Percentiles rank a stretch among this genome's conserved stretches.
These are phyloP conservation scores for Brachionus koreanus DNA, from an alignment of 1,140 invertebrate species.

Conservation along the genomic window DNA sequence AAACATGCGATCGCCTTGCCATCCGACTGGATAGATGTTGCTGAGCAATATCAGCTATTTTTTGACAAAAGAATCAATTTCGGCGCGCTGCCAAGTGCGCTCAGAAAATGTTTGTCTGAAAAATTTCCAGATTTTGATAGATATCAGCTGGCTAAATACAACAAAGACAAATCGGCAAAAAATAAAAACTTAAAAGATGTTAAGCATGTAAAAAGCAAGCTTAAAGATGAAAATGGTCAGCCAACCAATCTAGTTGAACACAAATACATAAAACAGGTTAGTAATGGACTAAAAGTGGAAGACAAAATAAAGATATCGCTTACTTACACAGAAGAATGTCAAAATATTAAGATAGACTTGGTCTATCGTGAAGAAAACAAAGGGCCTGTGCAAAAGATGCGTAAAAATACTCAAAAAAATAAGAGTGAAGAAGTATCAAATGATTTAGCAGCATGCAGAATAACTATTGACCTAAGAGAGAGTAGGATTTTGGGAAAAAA, in stretches of 20 bases:
- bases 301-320: background rate
- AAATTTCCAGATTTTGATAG: constrained; percentile 60
- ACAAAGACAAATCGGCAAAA: constrained; percentile 57
- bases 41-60: constrained; percentile 57
- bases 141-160: constrained; percentile 60
- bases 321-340: background rate
- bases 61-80: constrained; percentile 51
- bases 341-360: constrained; percentile 44
- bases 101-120: constrained; percentile 56
- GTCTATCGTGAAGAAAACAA: constrained; percentile 47
- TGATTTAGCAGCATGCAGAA: constrained; percentile 34
- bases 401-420: constrained; percentile 35
- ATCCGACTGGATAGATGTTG: constrained; percentile 62
- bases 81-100: constrained; percentile 55
- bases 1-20: constrained; percentile 54
- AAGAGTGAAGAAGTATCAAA: constrained; percentile 48
- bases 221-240: constrained; percentile 36
- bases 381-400: constrained; percentile 39
- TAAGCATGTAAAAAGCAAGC: background rate
- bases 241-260: constrained; percentile 33
- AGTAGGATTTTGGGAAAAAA: background rate
- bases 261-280: constrained; percentile 23
- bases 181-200: constrained; percentile 44
- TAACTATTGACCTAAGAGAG: background rate
- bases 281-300: constrained; percentile 43